Evolutionary conservation across 2,888 invertebrate genomes (phyloP).

Genomic region (Agonum fuliginosum): DNA sequence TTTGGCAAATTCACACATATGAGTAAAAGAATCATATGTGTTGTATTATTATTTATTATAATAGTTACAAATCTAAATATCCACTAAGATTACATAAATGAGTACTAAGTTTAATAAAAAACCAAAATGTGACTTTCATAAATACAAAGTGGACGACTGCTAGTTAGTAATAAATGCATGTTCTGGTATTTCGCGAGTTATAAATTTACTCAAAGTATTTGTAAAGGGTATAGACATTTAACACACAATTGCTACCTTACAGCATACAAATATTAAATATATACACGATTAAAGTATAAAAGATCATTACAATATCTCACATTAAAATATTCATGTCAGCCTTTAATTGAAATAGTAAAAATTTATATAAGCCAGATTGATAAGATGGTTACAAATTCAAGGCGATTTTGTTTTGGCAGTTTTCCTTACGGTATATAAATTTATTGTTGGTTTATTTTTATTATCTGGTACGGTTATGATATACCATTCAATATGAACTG

Average conservation of each 20-base stretch:
- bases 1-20: slow-evolving; percentile 45
- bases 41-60: slow-evolving; percentile 13
- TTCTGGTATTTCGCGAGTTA: slow-evolving; percentile 65
- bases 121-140: not conserved
- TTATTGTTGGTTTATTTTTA: slow-evolving; percentile 12
- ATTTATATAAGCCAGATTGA: slow-evolving; percentile 25
- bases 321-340: slow-evolving; percentile 53
- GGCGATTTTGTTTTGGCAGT: slow-evolving; percentile 48
- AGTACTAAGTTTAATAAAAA: slow-evolving; percentile 5
- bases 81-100: slow-evolving; percentile 28
- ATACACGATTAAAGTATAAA: slow-evolving; percentile 59
- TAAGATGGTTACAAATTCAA: slow-evolving; percentile 44
- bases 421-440: slow-evolving; percentile 1
- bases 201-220: slow-evolving; percentile 35
- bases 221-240: slow-evolving; percentile 54
- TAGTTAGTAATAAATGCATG: slow-evolving; percentile 66
- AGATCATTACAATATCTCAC: slow-evolving; percentile 56
- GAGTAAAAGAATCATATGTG: slow-evolving; percentile 11
- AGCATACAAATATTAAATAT: slow-evolving; percentile 51
- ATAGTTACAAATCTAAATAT: slow-evolving; percentile 31
- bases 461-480: not conserved
- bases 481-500: not conserved
- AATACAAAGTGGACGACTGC: slow-evolving; percentile 58
- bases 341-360: slow-evolving; percentile 42
- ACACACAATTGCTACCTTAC: slow-evolving; percentile 52